Percentiles rank a stretch among this genome's conserved stretches.
These are phyloP conservation scores for Halocaridina rubra DNA, from an alignment of 2,888 invertebrate genomes.

Conservation along the genomic window DNA sequence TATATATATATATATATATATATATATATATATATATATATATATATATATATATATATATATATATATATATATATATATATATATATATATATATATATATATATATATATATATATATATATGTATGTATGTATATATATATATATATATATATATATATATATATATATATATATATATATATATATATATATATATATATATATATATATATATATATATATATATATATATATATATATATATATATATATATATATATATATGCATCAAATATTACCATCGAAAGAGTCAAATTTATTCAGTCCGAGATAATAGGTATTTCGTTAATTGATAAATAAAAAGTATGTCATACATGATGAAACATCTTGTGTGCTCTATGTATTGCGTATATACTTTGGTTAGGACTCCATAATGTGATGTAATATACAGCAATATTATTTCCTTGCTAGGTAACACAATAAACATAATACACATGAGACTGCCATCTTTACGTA, in stretches of 20 bases:
- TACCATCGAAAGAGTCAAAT: not conserved
- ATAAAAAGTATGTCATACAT: too few species aligned
- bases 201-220: constrained; percentile 25
- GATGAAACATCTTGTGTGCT: too few species aligned
- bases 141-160: constrained; percentile 14
- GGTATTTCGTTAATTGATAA: too few species aligned
- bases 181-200: constrained; percentile 32
- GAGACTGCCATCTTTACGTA: too few species aligned
- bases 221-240: not conserved
- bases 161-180: constrained; percentile 30
- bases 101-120: constrained; percentile 1
- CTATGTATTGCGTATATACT: too few species aligned
- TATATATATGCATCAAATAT: not conserved
- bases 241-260: not conserved
- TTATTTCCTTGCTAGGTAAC: too few species aligned
- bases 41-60: constrained; percentile 2
- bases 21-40: not conserved
- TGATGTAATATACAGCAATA: too few species aligned
- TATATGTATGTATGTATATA: not conserved
- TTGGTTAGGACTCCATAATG: too few species aligned
- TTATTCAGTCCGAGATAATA: too few species aligned
- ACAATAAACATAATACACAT: too few species aligned
- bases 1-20: not conserved
- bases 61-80: constrained; percentile 1
- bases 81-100: not conserved